Conservation (phyloP, 2,113 vertebrate species). For the Tor tambroides region DNA sequence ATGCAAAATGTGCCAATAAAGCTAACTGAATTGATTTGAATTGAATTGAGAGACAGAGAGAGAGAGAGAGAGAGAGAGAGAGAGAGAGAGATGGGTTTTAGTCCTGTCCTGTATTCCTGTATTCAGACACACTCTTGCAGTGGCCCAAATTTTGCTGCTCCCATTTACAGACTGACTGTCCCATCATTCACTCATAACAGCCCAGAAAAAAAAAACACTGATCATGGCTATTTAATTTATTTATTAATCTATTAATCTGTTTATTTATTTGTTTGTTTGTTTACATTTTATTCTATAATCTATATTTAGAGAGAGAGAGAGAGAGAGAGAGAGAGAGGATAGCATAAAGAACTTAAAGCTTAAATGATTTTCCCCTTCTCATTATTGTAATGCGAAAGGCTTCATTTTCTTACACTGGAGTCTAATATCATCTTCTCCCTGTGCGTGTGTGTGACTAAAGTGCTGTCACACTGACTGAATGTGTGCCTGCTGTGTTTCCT, state of each 20-base stretch:
- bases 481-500: conserved; percentile 34
- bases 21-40: no score
- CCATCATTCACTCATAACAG: neutral
- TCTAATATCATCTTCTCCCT: neutral
- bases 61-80: neutral
- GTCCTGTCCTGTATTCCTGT: conserved; percentile 45
- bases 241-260: neutral
- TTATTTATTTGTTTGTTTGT: no score
- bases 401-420: conserved; percentile 10
- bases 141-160: neutral
- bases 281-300: neutral
- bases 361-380: neutral
- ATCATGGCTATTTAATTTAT: neutral
- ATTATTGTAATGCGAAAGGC: neutral
- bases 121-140: conserved; percentile 24
- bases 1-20: no score
- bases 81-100: conserved; percentile 12
- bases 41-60: no score
- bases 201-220: neutral
- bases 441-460: conserved; percentile 17
- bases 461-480: conserved; percentile 14
- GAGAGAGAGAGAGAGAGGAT: no score
- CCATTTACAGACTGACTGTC: neutral
- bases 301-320: neutral
- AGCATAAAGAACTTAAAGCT: neutral